phyloP scores from a whole-genome alignment of 2,113 vertebrate genomes.

The Gadus macrocephalus region DNA sequence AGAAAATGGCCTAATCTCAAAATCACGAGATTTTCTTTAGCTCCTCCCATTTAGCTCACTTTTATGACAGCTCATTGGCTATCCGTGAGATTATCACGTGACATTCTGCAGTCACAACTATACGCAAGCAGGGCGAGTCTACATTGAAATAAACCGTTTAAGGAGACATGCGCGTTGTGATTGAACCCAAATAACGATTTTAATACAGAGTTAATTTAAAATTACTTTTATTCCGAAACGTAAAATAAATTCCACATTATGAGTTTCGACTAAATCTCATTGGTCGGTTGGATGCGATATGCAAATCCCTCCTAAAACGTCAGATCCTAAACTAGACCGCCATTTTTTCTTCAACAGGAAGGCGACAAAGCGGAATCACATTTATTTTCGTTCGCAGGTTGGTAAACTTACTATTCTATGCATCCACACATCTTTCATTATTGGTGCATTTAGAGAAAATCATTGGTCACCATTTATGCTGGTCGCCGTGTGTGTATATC shows the following conservation, averaged over 20 bases:
- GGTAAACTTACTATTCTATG: too few species aligned
- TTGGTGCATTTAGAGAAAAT: too few species aligned
- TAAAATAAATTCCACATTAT: slow-evolving; percentile 33
- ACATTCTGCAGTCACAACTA: slow-evolving; percentile 27
- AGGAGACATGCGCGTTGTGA: slow-evolving; percentile 6
- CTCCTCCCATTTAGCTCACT: slow-evolving; percentile 70
- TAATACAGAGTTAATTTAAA: not conserved
- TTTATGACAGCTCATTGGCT: slow-evolving; percentile 59
- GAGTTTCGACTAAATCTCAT: slow-evolving; percentile 43
- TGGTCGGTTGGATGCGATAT: slow-evolving; percentile 63
- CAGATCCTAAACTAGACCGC: slow-evolving; percentile 75
- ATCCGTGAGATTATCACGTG: slow-evolving; percentile 46
- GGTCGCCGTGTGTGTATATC: too few species aligned
- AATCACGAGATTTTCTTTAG: not conserved
- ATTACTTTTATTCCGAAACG: not conserved
- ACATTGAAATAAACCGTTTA: not conserved
- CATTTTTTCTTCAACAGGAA: slow-evolving; percentile 65
- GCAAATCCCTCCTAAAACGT: slow-evolving; percentile 63
- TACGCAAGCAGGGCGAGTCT: slow-evolving; percentile 51
- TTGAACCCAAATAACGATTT: not conserved
- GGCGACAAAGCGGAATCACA: slow-evolving; percentile 57
- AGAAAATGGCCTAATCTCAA: slow-evolving; percentile 69
- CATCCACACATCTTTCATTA: not conserved
- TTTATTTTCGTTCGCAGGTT: slow-evolving; percentile 26
- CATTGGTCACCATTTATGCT: too few species aligned